Conservation (phyloP, 2,797 vertebrate genomes). For the Ispidina picta region DNA sequence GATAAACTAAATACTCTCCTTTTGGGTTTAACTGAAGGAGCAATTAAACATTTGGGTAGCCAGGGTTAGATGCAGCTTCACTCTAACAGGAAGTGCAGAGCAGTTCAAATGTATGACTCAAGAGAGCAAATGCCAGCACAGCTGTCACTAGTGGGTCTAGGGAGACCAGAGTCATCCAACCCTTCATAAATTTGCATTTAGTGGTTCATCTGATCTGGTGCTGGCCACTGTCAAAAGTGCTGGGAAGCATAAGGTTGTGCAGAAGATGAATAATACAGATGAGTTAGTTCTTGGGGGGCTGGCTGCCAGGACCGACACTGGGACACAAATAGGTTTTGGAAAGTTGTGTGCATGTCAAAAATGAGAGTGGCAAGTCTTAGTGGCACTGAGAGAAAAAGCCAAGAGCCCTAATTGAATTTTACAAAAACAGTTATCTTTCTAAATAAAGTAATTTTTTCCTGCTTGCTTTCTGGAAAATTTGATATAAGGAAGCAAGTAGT, state of each 20-base stretch:
- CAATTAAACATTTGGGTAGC: neutral
- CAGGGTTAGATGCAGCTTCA: neutral
- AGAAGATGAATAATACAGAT: neutral
- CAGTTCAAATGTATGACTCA: neutral
- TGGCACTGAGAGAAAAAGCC: neutral
- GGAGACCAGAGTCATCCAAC: neutral
- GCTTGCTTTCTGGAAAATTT: neutral
- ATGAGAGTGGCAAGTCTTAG: neutral
- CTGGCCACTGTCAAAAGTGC: neutral
- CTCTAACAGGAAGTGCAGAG: neutral
- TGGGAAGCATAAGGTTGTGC: neutral
- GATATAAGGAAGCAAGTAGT: neutral
- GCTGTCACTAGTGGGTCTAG: neutral
- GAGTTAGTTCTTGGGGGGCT: neutral
- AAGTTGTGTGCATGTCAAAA: neutral
- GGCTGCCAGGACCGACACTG: fast-evolving
- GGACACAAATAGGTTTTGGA: neutral
- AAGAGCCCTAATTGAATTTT: neutral
- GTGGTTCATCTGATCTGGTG: neutral
- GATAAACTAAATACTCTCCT: neutral
- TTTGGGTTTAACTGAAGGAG: neutral
- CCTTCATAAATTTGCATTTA: neutral
- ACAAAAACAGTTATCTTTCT: neutral
- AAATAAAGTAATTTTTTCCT: neutral
- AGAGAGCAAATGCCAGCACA: neutral